A percentile compares a stretch with the other conserved stretches of the same genome.
Evolutionary conservation across 1,140 invertebrate genomes (phyloP).

Genomic region (Heliconius hermathena): DNA sequence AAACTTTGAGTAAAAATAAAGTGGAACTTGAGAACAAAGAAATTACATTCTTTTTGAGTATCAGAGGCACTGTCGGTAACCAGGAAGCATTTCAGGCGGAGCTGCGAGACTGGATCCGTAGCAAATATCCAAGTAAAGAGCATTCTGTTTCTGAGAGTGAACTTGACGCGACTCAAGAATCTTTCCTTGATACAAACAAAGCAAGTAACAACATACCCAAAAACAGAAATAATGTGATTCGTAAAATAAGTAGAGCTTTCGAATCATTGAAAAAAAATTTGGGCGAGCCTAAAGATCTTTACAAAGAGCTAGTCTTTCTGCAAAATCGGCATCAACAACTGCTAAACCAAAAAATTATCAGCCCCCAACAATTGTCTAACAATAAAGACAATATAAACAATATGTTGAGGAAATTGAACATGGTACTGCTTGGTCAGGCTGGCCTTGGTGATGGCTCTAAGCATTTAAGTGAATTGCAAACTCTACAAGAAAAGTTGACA

Average conservation of each 20-base stretch:
- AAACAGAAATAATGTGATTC: slow-evolving; percentile 59
- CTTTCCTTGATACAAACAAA: slow-evolving; percentile 47
- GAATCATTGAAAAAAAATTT: slow-evolving; percentile 63
- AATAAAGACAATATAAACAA: slow-evolving; percentile 69
- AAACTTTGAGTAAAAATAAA: slow-evolving; percentile 64
- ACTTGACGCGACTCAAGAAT: slow-evolving; percentile 45
- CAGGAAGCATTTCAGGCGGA: slow-evolving; percentile 78
- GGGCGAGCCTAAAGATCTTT: slow-evolving; percentile 66
- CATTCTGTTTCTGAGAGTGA: slow-evolving; percentile 45
- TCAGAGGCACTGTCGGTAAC: slow-evolving; percentile 74
- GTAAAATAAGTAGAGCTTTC: slow-evolving; percentile 61
- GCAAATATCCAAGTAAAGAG: slow-evolving; percentile 43
- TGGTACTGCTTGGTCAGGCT: slow-evolving; percentile 81
- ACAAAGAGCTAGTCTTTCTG: slow-evolving; percentile 62
- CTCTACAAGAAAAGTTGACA: slow-evolving; percentile 68
- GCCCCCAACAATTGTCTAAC: slow-evolving; percentile 74
- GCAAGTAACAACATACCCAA: slow-evolving; percentile 64
- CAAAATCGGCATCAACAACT: slow-evolving; percentile 74
- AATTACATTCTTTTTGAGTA: slow-evolving; percentile 69
- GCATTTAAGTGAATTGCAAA: slow-evolving; percentile 74
- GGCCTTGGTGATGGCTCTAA: slow-evolving; percentile 78
- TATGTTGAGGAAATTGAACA: slow-evolving; percentile 77
- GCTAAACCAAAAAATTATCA: slow-evolving; percentile 70
- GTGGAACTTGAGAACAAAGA: slow-evolving; percentile 68
- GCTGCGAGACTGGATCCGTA: slow-evolving; percentile 67